A percentile compares a stretch with the other conserved stretches of the same genome.
phyloP scores from a whole-genome alignment of 2,113 vertebrate genomes.

The Carassius gibelio region DNA sequence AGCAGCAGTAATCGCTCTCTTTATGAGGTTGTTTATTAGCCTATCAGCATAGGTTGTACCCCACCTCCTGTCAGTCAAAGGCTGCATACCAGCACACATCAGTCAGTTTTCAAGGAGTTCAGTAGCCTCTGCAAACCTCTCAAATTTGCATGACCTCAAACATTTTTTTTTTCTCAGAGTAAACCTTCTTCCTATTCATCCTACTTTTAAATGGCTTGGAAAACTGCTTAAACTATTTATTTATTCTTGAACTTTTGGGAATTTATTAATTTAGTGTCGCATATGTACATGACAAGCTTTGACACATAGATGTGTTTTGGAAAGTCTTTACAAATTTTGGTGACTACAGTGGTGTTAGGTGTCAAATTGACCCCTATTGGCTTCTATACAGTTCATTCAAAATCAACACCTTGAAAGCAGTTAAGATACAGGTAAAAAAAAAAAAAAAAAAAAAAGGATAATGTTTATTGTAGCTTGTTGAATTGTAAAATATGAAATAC shows the following conservation, averaged over 20 bases:
- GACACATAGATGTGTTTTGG: not conserved
- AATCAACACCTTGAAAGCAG: not conserved
- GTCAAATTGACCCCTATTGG: not conserved
- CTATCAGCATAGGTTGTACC: conserved; percentile 84
- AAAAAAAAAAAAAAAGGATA: not conserved
- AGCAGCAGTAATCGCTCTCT: conserved; percentile 21
- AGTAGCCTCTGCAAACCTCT: not conserved
- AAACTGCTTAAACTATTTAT: not conserved
- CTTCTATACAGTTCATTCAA: not conserved
- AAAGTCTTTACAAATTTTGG: not conserved
- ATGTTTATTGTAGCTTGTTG: not conserved
- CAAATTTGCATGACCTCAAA: not conserved
- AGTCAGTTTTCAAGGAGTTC: not conserved
- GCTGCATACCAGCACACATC: conserved; percentile 18
- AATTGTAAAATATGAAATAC: not conserved
- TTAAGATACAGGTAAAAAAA: not conserved
- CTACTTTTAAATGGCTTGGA: not conserved
- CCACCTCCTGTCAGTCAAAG: conserved; percentile 30
- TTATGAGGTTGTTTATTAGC: conserved; percentile 77
- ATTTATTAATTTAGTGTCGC: not conserved
- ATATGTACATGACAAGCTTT: not conserved
- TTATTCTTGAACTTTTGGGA: not conserved
- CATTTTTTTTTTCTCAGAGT: not conserved
- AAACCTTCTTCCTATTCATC: not conserved
- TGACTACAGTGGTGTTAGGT: not conserved